Conservation (phyloP, 2,888 invertebrate genomes). For the Dyspetes luteomarginatus region DNA sequence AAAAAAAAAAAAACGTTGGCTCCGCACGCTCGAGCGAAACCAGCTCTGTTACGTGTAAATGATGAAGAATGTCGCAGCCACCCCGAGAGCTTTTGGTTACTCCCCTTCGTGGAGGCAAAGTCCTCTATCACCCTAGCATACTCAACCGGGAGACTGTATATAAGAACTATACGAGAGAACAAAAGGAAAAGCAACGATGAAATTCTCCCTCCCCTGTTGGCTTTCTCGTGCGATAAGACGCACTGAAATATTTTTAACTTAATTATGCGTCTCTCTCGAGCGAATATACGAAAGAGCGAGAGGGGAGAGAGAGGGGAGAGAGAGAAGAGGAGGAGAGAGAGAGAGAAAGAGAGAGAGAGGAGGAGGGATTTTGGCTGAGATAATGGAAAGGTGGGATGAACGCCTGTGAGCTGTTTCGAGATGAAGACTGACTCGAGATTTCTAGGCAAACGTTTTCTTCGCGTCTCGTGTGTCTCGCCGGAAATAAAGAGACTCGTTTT, state of each 20-base stretch:
- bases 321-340: conserved; percentile 12
- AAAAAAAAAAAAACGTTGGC: conserved; percentile 38
- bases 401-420: conserved; percentile 41
- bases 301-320: background rate
- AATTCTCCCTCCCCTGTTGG: conserved; percentile 53
- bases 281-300: conserved; percentile 13
- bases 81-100: conserved; percentile 26
- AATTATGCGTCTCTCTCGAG: conserved; percentile 72
- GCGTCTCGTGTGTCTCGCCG: conserved; percentile 41
- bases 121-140: conserved; percentile 2
- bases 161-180: background rate
- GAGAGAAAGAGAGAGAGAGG: conserved; percentile 3
- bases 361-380: too few species aligned
- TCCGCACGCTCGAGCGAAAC: conserved; percentile 52
- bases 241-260: conserved; percentile 79
- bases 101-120: conserved; percentile 1
- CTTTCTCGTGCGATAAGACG: conserved; percentile 69
- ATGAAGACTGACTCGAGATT: conserved; percentile 42
- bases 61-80: conserved; percentile 79
- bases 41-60: conserved; percentile 77
- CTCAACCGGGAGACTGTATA: conserved; percentile 30
- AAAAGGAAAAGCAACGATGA: conserved; percentile 66
- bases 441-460: conserved; percentile 42
- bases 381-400: conserved; percentile 38
- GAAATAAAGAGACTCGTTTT: conserved; percentile 52